Base-by-base conservation (phyloP, 2,797 vertebrate genomes). In the Syngnathus rostellatus region DNA sequence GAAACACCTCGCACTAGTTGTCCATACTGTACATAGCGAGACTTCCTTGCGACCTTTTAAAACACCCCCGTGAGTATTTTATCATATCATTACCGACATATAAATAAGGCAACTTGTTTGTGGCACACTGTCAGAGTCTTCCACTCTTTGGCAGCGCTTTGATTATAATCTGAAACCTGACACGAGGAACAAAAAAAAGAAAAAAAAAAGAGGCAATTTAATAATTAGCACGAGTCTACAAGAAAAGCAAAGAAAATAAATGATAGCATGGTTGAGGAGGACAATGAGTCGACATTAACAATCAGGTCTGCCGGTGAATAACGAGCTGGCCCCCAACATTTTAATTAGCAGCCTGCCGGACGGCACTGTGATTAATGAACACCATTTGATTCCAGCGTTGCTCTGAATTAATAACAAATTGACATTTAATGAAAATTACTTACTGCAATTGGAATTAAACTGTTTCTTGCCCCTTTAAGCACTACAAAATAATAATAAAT, bases 351-450 rank as follows among this genome's bases (percentile, higher is more conserved):
- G 86, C 80, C 78, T 70, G 81, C 84, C 63, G 90, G 91, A 92
- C 90, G 84, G 89, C 85, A 79, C 83, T 70, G 89, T 92, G 91
- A 92, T 92, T 92, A 92, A 92, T 92, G 90, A 90, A 90, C 88
- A 89, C 90, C 89, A 91, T 92, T 91, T 91, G 89, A 92, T 91
- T 91, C 91, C 87, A 88, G 89, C 85, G 85, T 90, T 91, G 89
- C 87, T 90, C 87, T 84, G 89, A 91, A 92, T 92, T 92, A 92
- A 92, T 91, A 91, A 90, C 88, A 91, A 92, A 92, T 92, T 92
- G 90, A 91, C 90, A 92, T 92, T 92, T 92, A 92, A 92, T 91
- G 88, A 92, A 92, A 91, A 91, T 92, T 89, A 90, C 90, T 91
- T 88, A 89, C 88, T 80, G 81, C 88, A 88, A 86, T 88, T 85